Conservation (phyloP, 2,113 vertebrate species). For the Scartelaos histophorus region DNA sequence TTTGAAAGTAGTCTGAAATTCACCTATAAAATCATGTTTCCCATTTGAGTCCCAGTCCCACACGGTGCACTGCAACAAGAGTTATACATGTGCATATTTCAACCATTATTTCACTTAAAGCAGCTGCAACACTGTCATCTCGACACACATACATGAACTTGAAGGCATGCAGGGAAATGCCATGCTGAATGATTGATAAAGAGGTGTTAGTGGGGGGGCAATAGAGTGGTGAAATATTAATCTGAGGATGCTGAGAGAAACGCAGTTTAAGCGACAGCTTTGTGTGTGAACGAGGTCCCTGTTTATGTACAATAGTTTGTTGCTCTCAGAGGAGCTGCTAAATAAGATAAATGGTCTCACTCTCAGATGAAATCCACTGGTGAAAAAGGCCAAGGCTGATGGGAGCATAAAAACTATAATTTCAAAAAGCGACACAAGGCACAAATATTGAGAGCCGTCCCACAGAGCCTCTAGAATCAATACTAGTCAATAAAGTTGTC, state of each 20-base stretch:
- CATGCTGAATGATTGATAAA: constrained; percentile 78
- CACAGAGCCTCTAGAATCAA: constrained; percentile 15
- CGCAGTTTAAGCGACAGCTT: constrained; percentile 53
- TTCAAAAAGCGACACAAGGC: constrained; percentile 9
- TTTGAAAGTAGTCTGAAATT: constrained; percentile 93
- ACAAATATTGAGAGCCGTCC: neutral
- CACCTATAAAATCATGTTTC: constrained; percentile 98
- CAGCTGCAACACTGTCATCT: constrained; percentile 39
- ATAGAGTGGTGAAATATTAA: constrained; percentile 76
- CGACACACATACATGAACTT: constrained; percentile 28
- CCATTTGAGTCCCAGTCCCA: constrained; percentile 99
- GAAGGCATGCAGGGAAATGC: constrained; percentile 67
- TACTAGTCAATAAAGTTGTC: constrained; percentile 12
- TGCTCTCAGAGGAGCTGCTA: constrained; percentile 41
- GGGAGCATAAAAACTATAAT: constrained; percentile 16
- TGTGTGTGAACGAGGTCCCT: constrained; percentile 27
- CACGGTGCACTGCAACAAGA: constrained; percentile 87
- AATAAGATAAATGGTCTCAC: constrained; percentile 56
- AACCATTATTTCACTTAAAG: constrained; percentile 12
- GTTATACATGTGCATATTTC: constrained; percentile 42
- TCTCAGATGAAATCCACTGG: constrained; percentile 29
- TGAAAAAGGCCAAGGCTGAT: constrained; percentile 26
- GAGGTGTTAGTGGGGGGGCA: constrained; percentile 66
- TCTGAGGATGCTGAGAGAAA: constrained; percentile 70
- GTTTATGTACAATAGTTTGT: constrained; percentile 47